These are phyloP conservation scores for Pantala flavescens DNA, from an alignment of 1,140 invertebrate species.

Conservation along the genomic window DNA sequence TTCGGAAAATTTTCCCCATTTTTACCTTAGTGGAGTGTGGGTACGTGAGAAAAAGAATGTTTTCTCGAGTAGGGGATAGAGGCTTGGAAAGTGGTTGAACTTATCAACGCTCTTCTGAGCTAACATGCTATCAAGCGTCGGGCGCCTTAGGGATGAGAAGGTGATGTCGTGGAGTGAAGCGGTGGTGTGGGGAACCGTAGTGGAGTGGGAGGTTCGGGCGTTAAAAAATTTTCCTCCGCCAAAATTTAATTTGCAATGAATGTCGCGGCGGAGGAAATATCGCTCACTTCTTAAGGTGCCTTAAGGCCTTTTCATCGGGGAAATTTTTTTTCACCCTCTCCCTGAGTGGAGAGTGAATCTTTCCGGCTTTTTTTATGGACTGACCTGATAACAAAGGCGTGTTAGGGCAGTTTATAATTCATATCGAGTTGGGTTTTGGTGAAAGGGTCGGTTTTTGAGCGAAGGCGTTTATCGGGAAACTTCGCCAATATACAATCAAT, in stretches of 20 bases:
- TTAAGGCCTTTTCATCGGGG: background rate
- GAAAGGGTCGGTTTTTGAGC: background rate
- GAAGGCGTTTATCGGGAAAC: background rate
- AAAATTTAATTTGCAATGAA: conserved; percentile 9
- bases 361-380: background rate
- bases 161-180: background rate
- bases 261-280: background rate
- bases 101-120: background rate
- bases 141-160: background rate
- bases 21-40: background rate
- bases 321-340: background rate
- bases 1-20: too few species aligned
- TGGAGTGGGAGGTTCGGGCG: background rate
- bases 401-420: background rate
- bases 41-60: background rate
- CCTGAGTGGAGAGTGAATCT: background rate
- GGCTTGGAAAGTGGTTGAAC: background rate
- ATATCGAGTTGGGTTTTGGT: background rate
- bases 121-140: background rate
- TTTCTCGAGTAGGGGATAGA: background rate
- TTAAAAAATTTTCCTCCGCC: background rate
- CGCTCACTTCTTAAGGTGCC: background rate
- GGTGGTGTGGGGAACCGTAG: background rate
- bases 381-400: background rate
- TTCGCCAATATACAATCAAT: too few species aligned